Evolutionary conservation across 2,888 invertebrate genomes (phyloP), one percentile per base, ranked within the genome.

Genomic region (Thelaira solivaga): DNA sequence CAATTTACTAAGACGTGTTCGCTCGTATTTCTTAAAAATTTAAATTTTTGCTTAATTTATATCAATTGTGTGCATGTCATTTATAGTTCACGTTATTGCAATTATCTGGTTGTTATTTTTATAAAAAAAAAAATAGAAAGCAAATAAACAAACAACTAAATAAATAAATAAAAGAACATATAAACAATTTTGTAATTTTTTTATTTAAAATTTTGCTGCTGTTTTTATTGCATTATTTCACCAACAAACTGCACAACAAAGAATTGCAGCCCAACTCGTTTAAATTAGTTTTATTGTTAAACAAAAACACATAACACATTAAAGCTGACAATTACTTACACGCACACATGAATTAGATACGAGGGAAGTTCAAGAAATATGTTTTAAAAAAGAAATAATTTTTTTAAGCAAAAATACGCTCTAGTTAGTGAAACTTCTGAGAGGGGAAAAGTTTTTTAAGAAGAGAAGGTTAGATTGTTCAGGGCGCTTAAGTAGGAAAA

Each of bases 161-260:
- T n/a, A 24, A 45, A 61, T 13, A 62, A 67, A 68, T 61, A 78
- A 75, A 71, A 61, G 75, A 74, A 78, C 75, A 78, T 65, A 65
- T 75, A 64, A 75, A 74, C 59, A 75, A 61, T 65, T 71, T 69
- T 39, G 8, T 39, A 68, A 29, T 67, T 43, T 65, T n/a, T 22
- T 53, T 62, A 22, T 34, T 18, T 24, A 55, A 45, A 29, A 64
- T 55, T 55, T 73, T 55, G 49, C 64, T 68, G 62, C 31, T 62
- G 24, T 68, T 61, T 64, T 59, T 18, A 62, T 68, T 68, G 51
- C 36, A 41, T 71, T 65, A 78, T 71, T 75, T 71, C 34, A 74
- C 6, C 59, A 78, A 78, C 74, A 65, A 78, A 78, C 59, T 69
- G 78, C 74, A 75, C 78, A 78, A 61, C 69, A 68, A 53, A 36